Conservation (phyloP, 1,140 invertebrate species). For the Drosophila tani region DNA sequence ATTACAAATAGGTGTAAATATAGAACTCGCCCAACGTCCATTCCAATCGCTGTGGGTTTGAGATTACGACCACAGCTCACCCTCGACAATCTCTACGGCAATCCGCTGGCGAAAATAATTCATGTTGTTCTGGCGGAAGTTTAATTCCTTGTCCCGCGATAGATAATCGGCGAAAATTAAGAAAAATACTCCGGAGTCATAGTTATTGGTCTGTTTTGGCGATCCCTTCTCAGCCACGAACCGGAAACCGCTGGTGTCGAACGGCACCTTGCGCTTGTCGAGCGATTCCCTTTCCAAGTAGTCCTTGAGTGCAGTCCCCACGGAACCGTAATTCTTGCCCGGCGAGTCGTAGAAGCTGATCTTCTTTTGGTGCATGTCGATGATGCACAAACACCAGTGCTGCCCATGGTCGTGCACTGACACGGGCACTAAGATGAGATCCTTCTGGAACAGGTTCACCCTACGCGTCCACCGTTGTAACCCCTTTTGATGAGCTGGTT, state of each 20-base stretch:
- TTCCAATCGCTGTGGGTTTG: neutral
- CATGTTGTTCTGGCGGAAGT: slow-evolving; percentile 94
- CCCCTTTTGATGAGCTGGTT: slow-evolving; percentile 92
- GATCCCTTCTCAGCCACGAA: slow-evolving; percentile 90
- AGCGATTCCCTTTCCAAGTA: slow-evolving; percentile 94
- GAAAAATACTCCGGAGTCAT: slow-evolving; percentile 98
- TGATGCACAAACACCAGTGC: slow-evolving; percentile 97
- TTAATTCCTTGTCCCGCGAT: slow-evolving; percentile 86
- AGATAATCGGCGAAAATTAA: slow-evolving; percentile 95
- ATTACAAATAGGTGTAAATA: too few relatives aligned
- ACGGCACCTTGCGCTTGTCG: slow-evolving; percentile 93
- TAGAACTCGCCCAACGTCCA: too few relatives aligned
- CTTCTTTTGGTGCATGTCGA: slow-evolving; percentile 92
- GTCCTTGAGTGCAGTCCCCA: slow-evolving; percentile 89
- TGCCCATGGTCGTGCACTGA: slow-evolving; percentile 96
- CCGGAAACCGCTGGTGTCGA: slow-evolving; percentile 91
- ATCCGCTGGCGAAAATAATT: slow-evolving; percentile 96
- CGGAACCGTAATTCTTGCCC: slow-evolving; percentile 91
- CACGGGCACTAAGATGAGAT: too few relatives aligned
- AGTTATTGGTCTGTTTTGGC: slow-evolving; percentile 98
- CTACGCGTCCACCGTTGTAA: too few relatives aligned
- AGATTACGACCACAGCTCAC: slow-evolving; percentile 85
- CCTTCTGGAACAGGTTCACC: too few relatives aligned
- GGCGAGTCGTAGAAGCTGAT: slow-evolving; percentile 97
- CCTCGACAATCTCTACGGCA: slow-evolving; percentile 94